Conservation (phyloP, 2,113 vertebrate species). For the Electrona antarctica region DNA sequence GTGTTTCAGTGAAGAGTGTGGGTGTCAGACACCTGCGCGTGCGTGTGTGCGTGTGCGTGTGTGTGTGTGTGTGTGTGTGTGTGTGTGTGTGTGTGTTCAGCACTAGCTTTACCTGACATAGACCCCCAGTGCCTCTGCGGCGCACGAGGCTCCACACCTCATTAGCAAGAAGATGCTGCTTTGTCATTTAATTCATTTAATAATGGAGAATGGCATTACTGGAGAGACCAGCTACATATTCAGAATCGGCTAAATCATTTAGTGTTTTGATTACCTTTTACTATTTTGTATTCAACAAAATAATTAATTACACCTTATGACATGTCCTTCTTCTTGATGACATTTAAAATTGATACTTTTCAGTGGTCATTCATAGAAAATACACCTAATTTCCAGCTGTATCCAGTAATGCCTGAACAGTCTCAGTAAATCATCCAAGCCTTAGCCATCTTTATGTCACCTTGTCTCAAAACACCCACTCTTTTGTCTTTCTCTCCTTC, state of each 20-base stretch:
- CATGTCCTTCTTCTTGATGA: background rate
- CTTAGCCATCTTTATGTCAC: constrained; percentile 78
- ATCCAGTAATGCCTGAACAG: constrained; percentile 82
- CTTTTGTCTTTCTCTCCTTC: constrained; percentile 75
- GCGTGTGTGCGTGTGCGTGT: background rate
- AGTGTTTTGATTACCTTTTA: background rate
- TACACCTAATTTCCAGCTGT: constrained; percentile 51
- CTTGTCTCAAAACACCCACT: constrained; percentile 81
- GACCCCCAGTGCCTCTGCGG: constrained; percentile 72
- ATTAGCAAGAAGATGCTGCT: constrained; percentile 73
- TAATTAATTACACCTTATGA: too few species aligned
- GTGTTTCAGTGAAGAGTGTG: background rate
- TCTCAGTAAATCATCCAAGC: constrained; percentile 76
- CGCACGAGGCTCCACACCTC: constrained; percentile 63
- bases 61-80: background rate
- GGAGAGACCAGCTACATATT: constrained; percentile 64
- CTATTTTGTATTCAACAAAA: background rate
- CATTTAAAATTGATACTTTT: background rate
- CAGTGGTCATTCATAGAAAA: background rate
- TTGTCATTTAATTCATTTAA: constrained; percentile 62
- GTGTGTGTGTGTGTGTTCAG: constrained; percentile 43
- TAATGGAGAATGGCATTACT: constrained; percentile 82
- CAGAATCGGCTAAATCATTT: constrained; percentile 10
- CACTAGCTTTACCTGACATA: constrained; percentile 62
- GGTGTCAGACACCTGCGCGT: background rate